Base-by-base conservation (phyloP, 35 echinoderm and acorn worm species). In the Nesometra sesokonis region DNA sequence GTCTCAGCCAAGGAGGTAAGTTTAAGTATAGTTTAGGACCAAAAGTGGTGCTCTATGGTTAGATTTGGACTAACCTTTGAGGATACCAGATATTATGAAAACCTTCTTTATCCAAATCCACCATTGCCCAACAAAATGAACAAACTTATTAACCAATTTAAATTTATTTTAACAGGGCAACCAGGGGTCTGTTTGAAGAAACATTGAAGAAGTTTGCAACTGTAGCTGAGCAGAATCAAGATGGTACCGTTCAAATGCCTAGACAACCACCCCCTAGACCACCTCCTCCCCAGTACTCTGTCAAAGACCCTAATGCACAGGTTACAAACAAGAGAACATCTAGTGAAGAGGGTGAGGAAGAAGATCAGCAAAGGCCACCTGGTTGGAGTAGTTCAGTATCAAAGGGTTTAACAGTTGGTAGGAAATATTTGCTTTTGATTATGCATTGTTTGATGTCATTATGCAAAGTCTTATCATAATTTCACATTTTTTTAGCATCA, bases 361-460 rank as follows among this genome's bases (percentile, higher is more conserved):
- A 34, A 34, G 80, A 81, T 17, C 4, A 32, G 35, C 33, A 83
- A 38, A 67, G 52, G 52, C 36, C 37, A 83, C 36, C 81, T 9
- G 17, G 37, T 15, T 83, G 81, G 81, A 83, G 81, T 37, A 35
- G 7, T 37, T 37, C 81, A 37, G n/a, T 83, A 37, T 35, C 81
- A 5, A 83, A 83, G 81, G 81, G 81, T 7, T n/a, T 83, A 37
- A 8, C 34, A 13, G n/a, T 37, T 13, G 81, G 81, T 83, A 83
- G 11, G 79, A 32, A 34, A 30, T 4, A 43, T 43, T 43, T 43
- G 5, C n/a, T n/a, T n/a, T n/a, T n/a, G n/a, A n/a, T n/a, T n/a
- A n/a, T n/a, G n/a, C n/a, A n/a, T n/a, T n/a, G n/a, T n/a, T n/a
- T n/a, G n/a, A n/a, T n/a, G n/a, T n/a, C n/a, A n/a, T n/a, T n/a